A percentile compares a stretch with the other conserved stretches of the same genome.
Conservation (phyloP, 2,888 invertebrate genomes). For the Dyspetes luteomarginatus region DNA sequence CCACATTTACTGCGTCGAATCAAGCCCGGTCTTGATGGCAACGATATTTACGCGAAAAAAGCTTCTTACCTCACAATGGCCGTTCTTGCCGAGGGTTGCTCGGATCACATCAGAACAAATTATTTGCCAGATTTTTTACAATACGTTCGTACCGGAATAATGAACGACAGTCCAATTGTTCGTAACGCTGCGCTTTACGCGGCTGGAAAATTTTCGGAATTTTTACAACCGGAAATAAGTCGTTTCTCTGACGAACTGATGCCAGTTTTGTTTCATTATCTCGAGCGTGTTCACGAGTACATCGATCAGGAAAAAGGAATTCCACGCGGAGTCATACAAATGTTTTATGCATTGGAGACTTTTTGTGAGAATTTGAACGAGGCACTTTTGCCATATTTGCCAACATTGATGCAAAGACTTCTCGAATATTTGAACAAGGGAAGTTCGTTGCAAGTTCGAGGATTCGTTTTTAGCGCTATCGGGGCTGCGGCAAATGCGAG, state of each 20-base stretch:
- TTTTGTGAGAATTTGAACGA: constrained; percentile 91
- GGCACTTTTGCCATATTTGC: constrained; percentile 89
- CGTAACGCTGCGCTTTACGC: constrained; percentile 91
- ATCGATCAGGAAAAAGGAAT: constrained; percentile 85
- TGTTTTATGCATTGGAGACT: constrained; percentile 92
- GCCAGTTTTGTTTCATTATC: constrained; percentile 89
- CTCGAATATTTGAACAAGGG: constrained; percentile 86
- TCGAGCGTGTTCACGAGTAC: constrained; percentile 86
- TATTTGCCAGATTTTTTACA: constrained; percentile 89
- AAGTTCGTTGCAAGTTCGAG: constrained; percentile 86
- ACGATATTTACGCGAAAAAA: constrained; percentile 87
- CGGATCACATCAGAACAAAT: constrained; percentile 89
- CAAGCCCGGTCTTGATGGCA: constrained; percentile 87
- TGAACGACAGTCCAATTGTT: constrained; percentile 87
- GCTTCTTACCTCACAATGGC: constrained; percentile 90
- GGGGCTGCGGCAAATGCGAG: constrained; percentile 88
- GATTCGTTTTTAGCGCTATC: constrained; percentile 89
- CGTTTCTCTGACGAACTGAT: constrained; percentile 89
- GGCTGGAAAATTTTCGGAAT: constrained; percentile 92
- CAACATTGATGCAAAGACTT: constrained; percentile 89
- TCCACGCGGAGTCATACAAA: constrained; percentile 88
- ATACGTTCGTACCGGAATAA: constrained; percentile 89
- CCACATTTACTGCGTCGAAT: constrained; percentile 88
- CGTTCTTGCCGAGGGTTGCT: constrained; percentile 91
- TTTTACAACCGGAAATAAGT: constrained; percentile 91